A percentile compares a stretch with the other conserved stretches of the same genome.
Evolutionary conservation across 2,888 invertebrate species (phyloP).

Genomic region (Pollenia griseotomentosa): DNA sequence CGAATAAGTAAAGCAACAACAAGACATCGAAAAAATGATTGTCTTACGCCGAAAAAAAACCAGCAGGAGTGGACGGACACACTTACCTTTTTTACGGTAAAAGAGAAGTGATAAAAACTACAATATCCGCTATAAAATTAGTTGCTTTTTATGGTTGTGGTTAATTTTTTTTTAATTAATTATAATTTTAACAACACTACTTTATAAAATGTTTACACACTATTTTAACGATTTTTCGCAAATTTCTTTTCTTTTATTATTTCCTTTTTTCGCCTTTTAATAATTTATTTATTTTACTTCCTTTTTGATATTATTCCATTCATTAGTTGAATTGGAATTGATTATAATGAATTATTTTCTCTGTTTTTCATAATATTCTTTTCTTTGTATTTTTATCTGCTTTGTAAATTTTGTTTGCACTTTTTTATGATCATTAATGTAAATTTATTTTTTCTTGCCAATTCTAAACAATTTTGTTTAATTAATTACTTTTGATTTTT

Average conservation of each 20-base stretch:
- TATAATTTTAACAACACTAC: constrained; percentile 22
- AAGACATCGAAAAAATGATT: background rate
- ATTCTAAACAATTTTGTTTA: constrained; percentile 35
- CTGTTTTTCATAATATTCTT: background rate
- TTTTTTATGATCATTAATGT: constrained; percentile 3
- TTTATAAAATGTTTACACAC: constrained; percentile 24
- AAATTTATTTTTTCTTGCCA: constrained; percentile 33
- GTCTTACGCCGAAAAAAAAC: background rate
- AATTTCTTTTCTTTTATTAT: constrained; percentile 38
- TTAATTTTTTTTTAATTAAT: constrained; percentile 13
- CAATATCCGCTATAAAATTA: constrained; percentile 42
- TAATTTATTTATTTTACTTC: constrained; percentile 42
- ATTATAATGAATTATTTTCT: constrained; percentile 27
- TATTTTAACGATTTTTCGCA: constrained; percentile 51
- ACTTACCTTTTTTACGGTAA: constrained; percentile 43
- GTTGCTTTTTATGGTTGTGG: constrained; percentile 20
- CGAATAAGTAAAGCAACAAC: constrained; percentile 1
- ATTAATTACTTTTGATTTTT: constrained; percentile 26
- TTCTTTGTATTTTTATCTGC: background rate
- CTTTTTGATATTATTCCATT: constrained; percentile 43
- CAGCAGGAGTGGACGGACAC: too few species aligned
- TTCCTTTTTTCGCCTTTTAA: constrained; percentile 10
- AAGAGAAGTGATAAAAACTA: background rate
- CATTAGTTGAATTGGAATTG: background rate
- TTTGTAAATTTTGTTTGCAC: constrained; percentile 27